Conservation (phyloP, 2,113 vertebrate genomes). For the Falcunculus frontatus region DNA sequence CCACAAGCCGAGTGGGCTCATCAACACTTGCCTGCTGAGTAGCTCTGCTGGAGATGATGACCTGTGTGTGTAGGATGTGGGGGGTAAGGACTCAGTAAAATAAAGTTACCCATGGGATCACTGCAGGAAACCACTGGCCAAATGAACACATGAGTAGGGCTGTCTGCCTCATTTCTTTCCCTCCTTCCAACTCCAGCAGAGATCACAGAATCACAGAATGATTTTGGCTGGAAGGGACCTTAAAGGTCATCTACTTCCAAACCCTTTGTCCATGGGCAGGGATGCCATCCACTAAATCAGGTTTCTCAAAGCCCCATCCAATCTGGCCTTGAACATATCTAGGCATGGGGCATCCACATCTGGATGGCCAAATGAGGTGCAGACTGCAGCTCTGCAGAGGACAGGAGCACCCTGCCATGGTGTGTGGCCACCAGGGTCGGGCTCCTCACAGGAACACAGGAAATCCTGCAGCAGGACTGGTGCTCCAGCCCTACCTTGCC, state of each 20-base stretch:
- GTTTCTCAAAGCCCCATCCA: background rate
- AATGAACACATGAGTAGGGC: background rate
- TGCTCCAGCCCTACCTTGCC: background rate
- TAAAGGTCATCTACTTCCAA: background rate
- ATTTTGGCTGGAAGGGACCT: background rate
- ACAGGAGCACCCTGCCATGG: background rate
- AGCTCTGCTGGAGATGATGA: background rate
- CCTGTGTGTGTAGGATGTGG: background rate
- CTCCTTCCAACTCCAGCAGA: background rate
- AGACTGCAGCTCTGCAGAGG: background rate
- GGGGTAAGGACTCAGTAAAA: background rate
- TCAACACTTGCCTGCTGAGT: background rate
- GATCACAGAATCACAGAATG: background rate
- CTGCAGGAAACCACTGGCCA: background rate
- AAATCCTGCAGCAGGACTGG: background rate
- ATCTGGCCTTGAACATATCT: background rate
- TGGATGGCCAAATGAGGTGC: background rate
- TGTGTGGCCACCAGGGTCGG: background rate
- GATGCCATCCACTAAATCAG: background rate
- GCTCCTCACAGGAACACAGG: background rate
- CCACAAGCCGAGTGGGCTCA: background rate
- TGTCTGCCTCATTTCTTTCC: background rate
- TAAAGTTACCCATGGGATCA: background rate
- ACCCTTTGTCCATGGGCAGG: background rate
- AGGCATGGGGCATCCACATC: background rate